Evolutionary conservation across 2,797 vertebrate genomes (phyloP).

Genomic region (Antrozous pallidus): DNA sequence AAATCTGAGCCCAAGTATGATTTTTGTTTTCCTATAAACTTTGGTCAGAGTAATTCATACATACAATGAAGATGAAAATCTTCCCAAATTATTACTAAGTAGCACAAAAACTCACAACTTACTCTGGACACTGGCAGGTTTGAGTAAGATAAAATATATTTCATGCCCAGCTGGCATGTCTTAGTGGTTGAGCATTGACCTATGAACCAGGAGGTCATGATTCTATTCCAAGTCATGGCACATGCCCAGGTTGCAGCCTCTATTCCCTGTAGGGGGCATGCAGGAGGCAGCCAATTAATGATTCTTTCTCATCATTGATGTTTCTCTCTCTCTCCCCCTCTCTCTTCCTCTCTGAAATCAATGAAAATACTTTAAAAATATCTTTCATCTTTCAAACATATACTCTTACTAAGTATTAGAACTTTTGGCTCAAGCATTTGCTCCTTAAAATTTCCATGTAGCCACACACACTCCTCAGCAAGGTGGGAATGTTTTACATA

Average conservation of each 20-base stretch:
- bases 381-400: neutral
- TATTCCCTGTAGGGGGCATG: too few relatives aligned
- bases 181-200: too few relatives aligned
- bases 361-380: too few relatives aligned
- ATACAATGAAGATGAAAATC: neutral
- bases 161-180: too few relatives aligned
- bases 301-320: too few relatives aligned
- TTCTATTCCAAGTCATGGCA: too few relatives aligned
- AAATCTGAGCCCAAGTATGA: neutral
- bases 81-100: neutral
- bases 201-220: too few relatives aligned
- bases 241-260: too few relatives aligned
- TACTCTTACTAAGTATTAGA: slow-evolving; percentile 3
- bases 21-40: slow-evolving; percentile 23
- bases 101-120: neutral
- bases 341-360: too few relatives aligned
- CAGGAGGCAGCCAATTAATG: too few relatives aligned
- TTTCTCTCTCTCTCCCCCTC: too few relatives aligned
- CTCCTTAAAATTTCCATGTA: slow-evolving; percentile 29
- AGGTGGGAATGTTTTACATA: neutral
- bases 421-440: neutral
- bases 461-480: neutral
- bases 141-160: neutral
- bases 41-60: neutral
- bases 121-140: neutral